Evolutionary conservation across 1,140 invertebrate genomes (phyloP).

Genomic region (Drosophila takahashii): DNA sequence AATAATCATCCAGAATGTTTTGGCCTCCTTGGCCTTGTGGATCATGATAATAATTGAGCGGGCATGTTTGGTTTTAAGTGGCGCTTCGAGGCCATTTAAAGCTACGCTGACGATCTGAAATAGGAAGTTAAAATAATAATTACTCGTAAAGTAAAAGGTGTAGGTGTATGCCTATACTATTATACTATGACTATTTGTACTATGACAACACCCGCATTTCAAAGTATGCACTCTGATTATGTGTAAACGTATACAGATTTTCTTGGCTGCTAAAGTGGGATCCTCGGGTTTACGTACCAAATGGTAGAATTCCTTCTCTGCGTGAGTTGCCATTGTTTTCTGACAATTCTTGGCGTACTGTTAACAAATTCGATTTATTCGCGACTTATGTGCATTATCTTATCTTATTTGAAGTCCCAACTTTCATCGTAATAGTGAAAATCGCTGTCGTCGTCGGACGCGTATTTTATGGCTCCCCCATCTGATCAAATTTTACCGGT

Average conservation of each 20-base stretch:
- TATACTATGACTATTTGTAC: neutral
- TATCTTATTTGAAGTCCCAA: too few species aligned
- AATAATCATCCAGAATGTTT: slow-evolving; percentile 95
- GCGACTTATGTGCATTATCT: slow-evolving; percentile 42
- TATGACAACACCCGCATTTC: slow-evolving; percentile 5
- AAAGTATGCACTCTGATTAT: slow-evolving; percentile 6
- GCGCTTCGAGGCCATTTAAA: slow-evolving; percentile 93
- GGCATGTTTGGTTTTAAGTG: slow-evolving; percentile 99
- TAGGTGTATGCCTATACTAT: too few species aligned
- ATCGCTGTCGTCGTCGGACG: too few species aligned
- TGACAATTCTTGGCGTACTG: slow-evolving; percentile 14
- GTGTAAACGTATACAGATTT: neutral
- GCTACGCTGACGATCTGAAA: slow-evolving; percentile 92
- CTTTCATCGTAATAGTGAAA: too few species aligned
- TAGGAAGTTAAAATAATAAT: neutral
- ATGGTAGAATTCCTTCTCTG: slow-evolving; percentile 52
- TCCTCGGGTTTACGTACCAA: slow-evolving; percentile 34
- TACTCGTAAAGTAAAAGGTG: too few species aligned
- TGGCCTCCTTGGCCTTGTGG: slow-evolving; percentile 95
- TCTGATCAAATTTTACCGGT: too few species aligned
- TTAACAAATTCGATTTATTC: slow-evolving; percentile 37
- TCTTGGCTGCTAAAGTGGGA: neutral
- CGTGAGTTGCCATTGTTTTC: slow-evolving; percentile 54
- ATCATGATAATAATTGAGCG: slow-evolving; percentile 97
- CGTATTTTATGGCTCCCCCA: too few species aligned